Percentiles rank a stretch among this genome's conserved stretches.
Evolutionary conservation across 53 echinoderm and acorn worm genomes (phyloP).

Genomic region (Actinopyga echinites): DNA sequence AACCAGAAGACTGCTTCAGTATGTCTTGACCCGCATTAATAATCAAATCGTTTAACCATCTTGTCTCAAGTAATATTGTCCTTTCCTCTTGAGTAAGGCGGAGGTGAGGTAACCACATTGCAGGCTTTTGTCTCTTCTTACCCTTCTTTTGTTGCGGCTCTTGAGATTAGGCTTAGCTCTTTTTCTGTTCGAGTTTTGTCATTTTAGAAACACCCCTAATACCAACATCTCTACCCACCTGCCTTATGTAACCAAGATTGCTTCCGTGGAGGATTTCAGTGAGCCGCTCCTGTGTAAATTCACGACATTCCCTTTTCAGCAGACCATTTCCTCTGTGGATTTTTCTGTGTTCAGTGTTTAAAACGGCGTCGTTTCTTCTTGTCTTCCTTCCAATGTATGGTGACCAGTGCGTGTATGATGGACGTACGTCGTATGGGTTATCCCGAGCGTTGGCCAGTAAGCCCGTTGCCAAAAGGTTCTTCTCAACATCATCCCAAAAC

Average conservation of each 20-base stretch:
- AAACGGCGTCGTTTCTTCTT: background rate
- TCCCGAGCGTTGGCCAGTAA: background rate
- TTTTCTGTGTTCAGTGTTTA: slow-evolving; percentile 35
- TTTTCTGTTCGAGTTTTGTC: background rate
- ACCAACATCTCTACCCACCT: slow-evolving; percentile 21
- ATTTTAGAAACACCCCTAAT: background rate
- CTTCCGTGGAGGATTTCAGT: slow-evolving; percentile 21
- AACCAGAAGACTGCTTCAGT: too few species aligned
- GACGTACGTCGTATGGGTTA: slow-evolving; percentile 4
- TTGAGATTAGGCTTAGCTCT: too few species aligned
- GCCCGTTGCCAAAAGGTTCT: background rate
- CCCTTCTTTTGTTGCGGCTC: too few species aligned
- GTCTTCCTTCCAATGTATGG: slow-evolving; percentile 26
- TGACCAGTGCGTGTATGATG: slow-evolving; percentile 1
- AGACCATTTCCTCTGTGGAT: slow-evolving; percentile 1
- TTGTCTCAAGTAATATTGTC: too few species aligned
- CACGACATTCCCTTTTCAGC: slow-evolving; percentile 11
- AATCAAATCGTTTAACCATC: too few species aligned
- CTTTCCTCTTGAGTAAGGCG: too few species aligned
- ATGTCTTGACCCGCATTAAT: too few species aligned
- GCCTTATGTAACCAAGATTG: background rate
- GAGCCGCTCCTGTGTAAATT: slow-evolving; percentile 18
- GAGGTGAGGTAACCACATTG: too few species aligned
- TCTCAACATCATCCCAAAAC: slow-evolving; percentile 26
- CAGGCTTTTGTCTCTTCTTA: too few species aligned